Conservation (phyloP, 2,113 vertebrate species). For the Hirundichthys speculiger region DNA sequence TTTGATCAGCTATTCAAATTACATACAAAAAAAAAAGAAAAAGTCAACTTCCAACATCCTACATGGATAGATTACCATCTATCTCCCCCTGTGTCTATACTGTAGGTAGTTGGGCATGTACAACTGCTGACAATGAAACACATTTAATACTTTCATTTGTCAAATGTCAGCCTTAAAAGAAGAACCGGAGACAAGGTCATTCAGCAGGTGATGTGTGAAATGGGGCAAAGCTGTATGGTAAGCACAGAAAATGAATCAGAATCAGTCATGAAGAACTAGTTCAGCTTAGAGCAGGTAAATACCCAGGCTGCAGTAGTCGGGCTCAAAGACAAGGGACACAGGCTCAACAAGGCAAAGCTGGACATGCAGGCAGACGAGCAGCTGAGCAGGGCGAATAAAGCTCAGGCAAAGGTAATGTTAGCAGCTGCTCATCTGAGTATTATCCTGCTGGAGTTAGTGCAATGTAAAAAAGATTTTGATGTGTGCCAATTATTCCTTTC, state of each 20-base stretch:
- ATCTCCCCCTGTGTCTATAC: no score
- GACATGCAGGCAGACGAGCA: slow-evolving; percentile 19
- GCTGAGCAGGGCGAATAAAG: slow-evolving; percentile 16
- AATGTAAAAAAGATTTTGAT: background rate
- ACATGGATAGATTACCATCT: no score
- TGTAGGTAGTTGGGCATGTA: no score
- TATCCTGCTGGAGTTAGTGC: background rate
- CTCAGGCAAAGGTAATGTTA: slow-evolving; percentile 1
- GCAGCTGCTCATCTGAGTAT: background rate
- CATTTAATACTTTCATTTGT: slow-evolving; percentile 39
- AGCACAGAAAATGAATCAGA: slow-evolving; percentile 63
- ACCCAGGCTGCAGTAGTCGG: slow-evolving; percentile 28
- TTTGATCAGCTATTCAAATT: no score
- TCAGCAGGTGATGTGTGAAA: slow-evolving; percentile 55
- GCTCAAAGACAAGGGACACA: slow-evolving; percentile 41
- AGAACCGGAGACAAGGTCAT: slow-evolving; percentile 55
- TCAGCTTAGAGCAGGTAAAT: slow-evolving; percentile 45
- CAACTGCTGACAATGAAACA: no score
- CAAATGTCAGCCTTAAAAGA: slow-evolving; percentile 47
- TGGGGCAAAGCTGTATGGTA: slow-evolving; percentile 53
- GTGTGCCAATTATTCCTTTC: background rate
- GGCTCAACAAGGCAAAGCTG: slow-evolving; percentile 34
- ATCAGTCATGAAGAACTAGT: slow-evolving; percentile 44
- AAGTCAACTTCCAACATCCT: no score
- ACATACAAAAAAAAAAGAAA: no score